Conservation (phyloP, 2,888 invertebrate genomes). For the Sussaba pulchella region DNA sequence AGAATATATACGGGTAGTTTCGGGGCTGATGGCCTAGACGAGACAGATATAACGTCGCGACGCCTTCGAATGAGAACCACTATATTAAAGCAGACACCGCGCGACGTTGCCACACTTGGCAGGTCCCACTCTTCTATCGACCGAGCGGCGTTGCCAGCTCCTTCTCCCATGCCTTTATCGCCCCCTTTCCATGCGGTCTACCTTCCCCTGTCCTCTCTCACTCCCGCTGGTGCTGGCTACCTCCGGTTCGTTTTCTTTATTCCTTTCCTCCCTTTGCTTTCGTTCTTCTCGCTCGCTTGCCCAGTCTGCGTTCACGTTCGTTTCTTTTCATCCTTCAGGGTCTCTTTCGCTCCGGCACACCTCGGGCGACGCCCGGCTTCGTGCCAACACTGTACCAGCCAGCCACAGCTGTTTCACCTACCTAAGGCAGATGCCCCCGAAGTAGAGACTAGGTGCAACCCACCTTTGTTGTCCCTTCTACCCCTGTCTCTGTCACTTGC, state of each 20-base stretch:
- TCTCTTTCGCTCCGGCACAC: slow-evolving; percentile 60
- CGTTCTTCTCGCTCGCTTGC: slow-evolving; percentile 62
- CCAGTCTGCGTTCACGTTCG: slow-evolving; percentile 46
- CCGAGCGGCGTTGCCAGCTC: slow-evolving; percentile 82
- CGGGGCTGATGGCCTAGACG: slow-evolving; percentile 1
- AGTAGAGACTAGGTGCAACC: slow-evolving; percentile 76
- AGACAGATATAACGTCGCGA: slow-evolving; percentile 6
- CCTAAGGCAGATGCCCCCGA: slow-evolving; percentile 76
- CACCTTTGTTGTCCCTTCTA: slow-evolving; percentile 73
- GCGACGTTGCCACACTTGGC: slow-evolving; percentile 80
- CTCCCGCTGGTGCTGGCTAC: slow-evolving; percentile 54
- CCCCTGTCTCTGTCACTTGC: slow-evolving; percentile 35
- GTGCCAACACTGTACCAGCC: slow-evolving; percentile 50
- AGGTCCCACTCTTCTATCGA: slow-evolving; percentile 83
- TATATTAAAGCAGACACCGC: slow-evolving; percentile 79
- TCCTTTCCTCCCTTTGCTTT: slow-evolving; percentile 58
- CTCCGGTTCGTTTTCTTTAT: slow-evolving; percentile 60
- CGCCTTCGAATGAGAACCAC: slow-evolving; percentile 76
- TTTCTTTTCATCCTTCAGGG: slow-evolving; percentile 61
- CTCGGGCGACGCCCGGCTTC: slow-evolving; percentile 60
- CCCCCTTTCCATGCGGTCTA: slow-evolving; percentile 77
- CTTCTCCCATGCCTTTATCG: slow-evolving; percentile 81
- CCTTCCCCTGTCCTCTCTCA: slow-evolving; percentile 62
- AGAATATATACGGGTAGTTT: slow-evolving; percentile 17
- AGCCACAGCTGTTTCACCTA: slow-evolving; percentile 78